These are phyloP conservation scores for Polyodon spathula DNA, from an alignment of 2,113 vertebrate species.

Conservation along the genomic window DNA sequence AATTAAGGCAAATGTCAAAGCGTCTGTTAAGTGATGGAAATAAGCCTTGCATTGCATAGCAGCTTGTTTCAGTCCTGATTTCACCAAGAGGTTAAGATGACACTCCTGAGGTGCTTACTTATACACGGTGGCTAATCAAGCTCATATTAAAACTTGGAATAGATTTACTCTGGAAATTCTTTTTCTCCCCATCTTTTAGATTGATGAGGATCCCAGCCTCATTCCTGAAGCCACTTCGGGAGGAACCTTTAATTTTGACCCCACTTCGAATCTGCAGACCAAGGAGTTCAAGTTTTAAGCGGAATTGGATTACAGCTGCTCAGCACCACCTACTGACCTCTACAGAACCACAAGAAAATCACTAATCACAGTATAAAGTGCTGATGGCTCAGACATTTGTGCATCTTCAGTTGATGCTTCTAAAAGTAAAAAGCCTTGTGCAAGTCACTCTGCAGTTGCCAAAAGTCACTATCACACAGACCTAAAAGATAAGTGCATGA, in stretches of 20 bases:
- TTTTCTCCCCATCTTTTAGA: conserved; percentile 48
- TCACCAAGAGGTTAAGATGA: too few relatives aligned
- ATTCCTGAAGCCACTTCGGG: conserved; percentile 93
- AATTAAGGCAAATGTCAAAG: too few relatives aligned
- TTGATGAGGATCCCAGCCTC: conserved; percentile 91
- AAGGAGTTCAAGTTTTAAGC: conserved; percentile 97
- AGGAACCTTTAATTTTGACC: conserved; percentile 94
- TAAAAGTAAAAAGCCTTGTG: conserved; percentile 68
- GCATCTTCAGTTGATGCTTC: conserved; percentile 73
- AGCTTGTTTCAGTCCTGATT: too few relatives aligned
- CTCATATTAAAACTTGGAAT: too few relatives aligned
- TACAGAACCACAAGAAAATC: conserved; percentile 69
- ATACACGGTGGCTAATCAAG: too few relatives aligned
- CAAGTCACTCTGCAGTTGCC: conserved; percentile 83
- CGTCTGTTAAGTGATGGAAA: too few relatives aligned
- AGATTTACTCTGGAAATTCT: too few relatives aligned
- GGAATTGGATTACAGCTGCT: conserved; percentile 68
- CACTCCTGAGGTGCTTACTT: too few relatives aligned
- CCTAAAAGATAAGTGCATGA: conserved; percentile 84
- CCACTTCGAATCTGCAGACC: conserved; percentile 90
- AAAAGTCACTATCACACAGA: conserved; percentile 79
- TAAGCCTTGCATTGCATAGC: too few relatives aligned
- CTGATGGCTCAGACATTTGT: conserved; percentile 64
- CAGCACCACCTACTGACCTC: conserved; percentile 56
- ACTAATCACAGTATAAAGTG: conserved; percentile 53